A percentile compares a stretch with the other conserved stretches of the same genome.
phyloP scores from a whole-genome alignment of 2,888 invertebrate species.

The Dorcus parallelipipedus region DNA sequence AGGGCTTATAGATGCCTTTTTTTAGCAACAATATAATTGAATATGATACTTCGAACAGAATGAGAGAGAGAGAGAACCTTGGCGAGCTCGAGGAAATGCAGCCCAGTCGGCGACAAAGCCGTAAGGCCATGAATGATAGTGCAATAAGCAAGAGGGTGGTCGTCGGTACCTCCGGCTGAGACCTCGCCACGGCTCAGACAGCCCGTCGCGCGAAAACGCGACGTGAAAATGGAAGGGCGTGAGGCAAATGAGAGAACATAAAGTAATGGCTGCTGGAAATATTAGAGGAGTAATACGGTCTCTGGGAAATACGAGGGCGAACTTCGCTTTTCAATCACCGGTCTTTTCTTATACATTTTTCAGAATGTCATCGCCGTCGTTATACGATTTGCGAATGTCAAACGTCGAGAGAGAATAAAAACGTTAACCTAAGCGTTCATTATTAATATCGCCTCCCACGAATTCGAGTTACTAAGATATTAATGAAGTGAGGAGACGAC shows the following conservation, averaged over 20 bases:
- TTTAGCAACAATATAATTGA: too few relatives aligned
- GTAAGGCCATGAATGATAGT: conserved; percentile 36
- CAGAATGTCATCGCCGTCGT: too few relatives aligned
- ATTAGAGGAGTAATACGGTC: conserved; percentile 29
- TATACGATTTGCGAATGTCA: too few relatives aligned
- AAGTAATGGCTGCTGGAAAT: conserved; percentile 25
- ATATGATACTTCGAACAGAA: too few relatives aligned
- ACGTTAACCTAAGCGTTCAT: too few relatives aligned
- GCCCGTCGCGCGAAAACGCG: conserved; percentile 33
- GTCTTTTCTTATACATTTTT: too few relatives aligned
- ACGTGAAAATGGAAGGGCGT: conserved; percentile 38
- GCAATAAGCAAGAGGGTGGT: conserved; percentile 39
- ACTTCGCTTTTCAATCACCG: conserved; percentile 15
- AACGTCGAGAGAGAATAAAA: too few relatives aligned
- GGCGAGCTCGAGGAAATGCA: conserved; percentile 36
- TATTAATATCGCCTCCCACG: too few relatives aligned
- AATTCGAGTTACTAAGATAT: too few relatives aligned
- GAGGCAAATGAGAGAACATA: conserved; percentile 32
- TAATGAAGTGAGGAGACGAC: too few relatives aligned
- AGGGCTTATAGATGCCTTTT: too few relatives aligned
- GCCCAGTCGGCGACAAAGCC: conserved; percentile 27
- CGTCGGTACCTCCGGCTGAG: conserved; percentile 26
- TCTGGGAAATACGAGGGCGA: conserved; percentile 17
- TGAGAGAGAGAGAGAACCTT: conserved; percentile 26
- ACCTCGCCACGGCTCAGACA: conserved; percentile 25